Evolutionary conservation across 2,888 invertebrate genomes (phyloP).

Genomic region (Eumerus sabulonum): DNA sequence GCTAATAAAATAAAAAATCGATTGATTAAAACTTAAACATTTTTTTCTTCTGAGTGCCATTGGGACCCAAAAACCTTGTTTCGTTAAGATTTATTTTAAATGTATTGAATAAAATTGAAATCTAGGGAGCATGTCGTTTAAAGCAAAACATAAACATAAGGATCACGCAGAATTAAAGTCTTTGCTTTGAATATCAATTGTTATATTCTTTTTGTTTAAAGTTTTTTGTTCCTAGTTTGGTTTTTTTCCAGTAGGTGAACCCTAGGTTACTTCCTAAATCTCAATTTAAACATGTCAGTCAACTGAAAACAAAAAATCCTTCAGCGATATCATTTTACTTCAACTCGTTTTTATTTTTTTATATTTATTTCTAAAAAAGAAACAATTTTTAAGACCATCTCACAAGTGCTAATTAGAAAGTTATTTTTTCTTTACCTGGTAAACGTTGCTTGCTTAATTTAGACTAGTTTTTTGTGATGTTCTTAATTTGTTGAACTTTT

Average conservation of each 20-base stretch:
- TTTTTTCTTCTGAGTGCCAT: no score
- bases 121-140: slow-evolving; percentile 56
- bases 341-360: slow-evolving; percentile 29
- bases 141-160: slow-evolving; percentile 21
- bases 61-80: no score
- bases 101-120: slow-evolving; percentile 10
- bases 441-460: slow-evolving; percentile 67
- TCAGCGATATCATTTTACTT: slow-evolving; percentile 40
- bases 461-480: slow-evolving; percentile 5
- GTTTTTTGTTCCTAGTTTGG: no score
- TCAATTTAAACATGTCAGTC: slow-evolving; percentile 19
- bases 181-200: slow-evolving; percentile 53
- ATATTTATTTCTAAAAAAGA: not conserved
- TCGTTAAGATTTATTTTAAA: slow-evolving; percentile 6
- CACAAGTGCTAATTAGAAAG: slow-evolving; percentile 79
- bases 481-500: slow-evolving; percentile 21
- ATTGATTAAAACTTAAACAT: slow-evolving; percentile 22
- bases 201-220: not conserved
- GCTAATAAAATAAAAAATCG: slow-evolving; percentile 37
- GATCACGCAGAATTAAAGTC: slow-evolving; percentile 13
- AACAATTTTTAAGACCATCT: slow-evolving; percentile 77
- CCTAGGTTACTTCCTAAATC: slow-evolving; percentile 42
- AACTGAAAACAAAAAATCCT: slow-evolving; percentile 28
- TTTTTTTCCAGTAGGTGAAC: slow-evolving; percentile 36
- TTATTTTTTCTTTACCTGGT: slow-evolving; percentile 53